phyloP scores from a whole-genome alignment of 1,140 invertebrate species.

The Drosophila repleta region DNA sequence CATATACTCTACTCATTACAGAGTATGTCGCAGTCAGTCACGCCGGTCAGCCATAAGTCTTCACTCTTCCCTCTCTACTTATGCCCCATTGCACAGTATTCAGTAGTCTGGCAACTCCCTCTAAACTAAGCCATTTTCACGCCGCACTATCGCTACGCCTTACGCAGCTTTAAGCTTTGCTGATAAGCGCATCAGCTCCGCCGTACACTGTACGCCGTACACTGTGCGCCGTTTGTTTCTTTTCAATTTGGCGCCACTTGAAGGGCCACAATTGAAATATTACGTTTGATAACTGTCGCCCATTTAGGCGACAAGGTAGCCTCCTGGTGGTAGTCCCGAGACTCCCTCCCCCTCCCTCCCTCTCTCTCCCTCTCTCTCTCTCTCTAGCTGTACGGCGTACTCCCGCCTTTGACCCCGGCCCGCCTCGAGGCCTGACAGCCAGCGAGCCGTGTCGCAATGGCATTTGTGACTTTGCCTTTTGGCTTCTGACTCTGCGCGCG shows the following conservation, averaged over 20 bases:
- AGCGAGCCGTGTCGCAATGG: slow-evolving; percentile 52
- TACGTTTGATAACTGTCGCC: slow-evolving; percentile 65
- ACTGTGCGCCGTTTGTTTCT: slow-evolving; percentile 43
- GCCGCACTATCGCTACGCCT: slow-evolving; percentile 10
- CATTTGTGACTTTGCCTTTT: slow-evolving; percentile 59
- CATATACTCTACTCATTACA: too few species aligned
- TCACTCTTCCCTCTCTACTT: too few species aligned
- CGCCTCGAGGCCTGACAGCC: slow-evolving; percentile 12
- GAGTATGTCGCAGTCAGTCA: too few species aligned
- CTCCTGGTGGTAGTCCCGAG: slow-evolving; percentile 28
- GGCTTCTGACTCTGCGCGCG: slow-evolving; percentile 47
- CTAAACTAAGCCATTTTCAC: background rate
- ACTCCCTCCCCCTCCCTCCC: background rate
- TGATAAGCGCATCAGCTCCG: slow-evolving; percentile 15
- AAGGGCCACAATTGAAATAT: slow-evolving; percentile 65
- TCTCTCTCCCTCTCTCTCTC: background rate
- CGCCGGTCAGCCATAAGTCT: too few species aligned
- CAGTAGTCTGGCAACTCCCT: background rate
- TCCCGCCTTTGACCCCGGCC: background rate
- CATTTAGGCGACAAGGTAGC: slow-evolving; percentile 46
- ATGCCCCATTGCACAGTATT: background rate
- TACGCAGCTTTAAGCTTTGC: slow-evolving; percentile 23
- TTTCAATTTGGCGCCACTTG: slow-evolving; percentile 55
- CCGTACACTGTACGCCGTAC: too few species aligned
- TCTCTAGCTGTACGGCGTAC: background rate